Conservation (phyloP, 2,113 vertebrate genomes). For the Melospiza georgiana region DNA sequence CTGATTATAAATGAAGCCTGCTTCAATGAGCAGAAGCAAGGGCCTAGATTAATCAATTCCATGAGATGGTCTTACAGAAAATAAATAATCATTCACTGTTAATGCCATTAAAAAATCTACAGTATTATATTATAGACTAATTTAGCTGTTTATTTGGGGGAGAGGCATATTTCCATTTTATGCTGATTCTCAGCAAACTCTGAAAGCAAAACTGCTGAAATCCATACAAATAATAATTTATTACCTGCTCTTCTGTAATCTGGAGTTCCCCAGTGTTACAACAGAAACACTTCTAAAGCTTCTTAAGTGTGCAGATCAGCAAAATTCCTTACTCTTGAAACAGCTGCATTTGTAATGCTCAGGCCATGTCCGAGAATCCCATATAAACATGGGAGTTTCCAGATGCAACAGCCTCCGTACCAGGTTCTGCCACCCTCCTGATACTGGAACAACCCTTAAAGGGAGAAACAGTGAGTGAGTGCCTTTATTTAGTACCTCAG, state of each 20-base stretch:
- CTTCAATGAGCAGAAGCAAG: not conserved
- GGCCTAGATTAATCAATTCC: not conserved
- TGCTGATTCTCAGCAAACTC: not conserved
- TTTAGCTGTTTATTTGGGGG: not conserved
- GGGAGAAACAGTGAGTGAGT: not conserved
- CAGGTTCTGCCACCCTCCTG: not conserved
- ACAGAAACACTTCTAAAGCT: not conserved
- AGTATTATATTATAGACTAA: not conserved
- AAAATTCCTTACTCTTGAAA: not conserved
- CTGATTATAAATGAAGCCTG: not conserved
- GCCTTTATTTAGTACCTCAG: not conserved
- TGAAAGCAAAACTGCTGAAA: not conserved
- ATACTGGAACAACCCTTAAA: not conserved
- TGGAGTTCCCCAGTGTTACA: not conserved
- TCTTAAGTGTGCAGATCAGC: not conserved
- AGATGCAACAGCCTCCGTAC: not conserved
- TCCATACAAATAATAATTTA: not conserved
- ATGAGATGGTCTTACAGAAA: not conserved
- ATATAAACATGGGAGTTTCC: not conserved
- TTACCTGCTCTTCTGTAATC: not conserved
- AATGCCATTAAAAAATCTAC: not conserved
- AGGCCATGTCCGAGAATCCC: fast-evolving
- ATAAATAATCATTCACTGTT: not conserved
- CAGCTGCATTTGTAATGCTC: not conserved
- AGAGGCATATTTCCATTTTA: not conserved